Percentiles rank a stretch among this genome's conserved stretches.
These are phyloP conservation scores for Cyrtodaria siliqua DNA, from an alignment of 2,888 invertebrate genomes.

Conservation along the genomic window DNA sequence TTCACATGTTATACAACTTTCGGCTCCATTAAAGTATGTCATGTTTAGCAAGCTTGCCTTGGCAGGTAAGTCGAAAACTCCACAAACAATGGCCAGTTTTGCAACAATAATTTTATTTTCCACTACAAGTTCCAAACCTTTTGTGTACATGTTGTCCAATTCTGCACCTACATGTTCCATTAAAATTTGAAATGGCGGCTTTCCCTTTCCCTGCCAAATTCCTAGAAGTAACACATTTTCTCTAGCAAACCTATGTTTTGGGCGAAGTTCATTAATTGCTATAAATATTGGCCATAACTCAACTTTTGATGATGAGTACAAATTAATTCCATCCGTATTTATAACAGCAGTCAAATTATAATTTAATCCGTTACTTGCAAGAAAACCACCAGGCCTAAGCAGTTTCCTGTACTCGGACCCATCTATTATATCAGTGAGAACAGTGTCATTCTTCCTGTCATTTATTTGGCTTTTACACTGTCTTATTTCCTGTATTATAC, in stretches of 20 bases:
- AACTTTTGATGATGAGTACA: slow-evolving; percentile 26
- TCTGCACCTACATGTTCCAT: slow-evolving; percentile 18
- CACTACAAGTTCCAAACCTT: slow-evolving; percentile 39
- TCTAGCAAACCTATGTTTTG: slow-evolving; percentile 30
- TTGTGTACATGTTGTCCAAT: slow-evolving; percentile 18
- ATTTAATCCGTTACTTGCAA: not conserved
- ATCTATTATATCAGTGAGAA: slow-evolving; percentile 10
- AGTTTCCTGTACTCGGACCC: slow-evolving; percentile 12
- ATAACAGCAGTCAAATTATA: slow-evolving; percentile 35
- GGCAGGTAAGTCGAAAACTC: slow-evolving; percentile 57
- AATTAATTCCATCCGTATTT: slow-evolving; percentile 23
- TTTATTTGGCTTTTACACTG: slow-evolving; percentile 17
- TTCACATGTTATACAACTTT: slow-evolving; percentile 52
- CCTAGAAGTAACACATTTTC: slow-evolving; percentile 44
- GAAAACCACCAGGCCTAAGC: slow-evolving; percentile 1
- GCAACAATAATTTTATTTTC: slow-evolving; percentile 25
- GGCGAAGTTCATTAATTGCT: slow-evolving; percentile 35
- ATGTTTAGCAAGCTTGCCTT: slow-evolving; percentile 58
- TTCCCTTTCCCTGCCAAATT: slow-evolving; percentile 63
- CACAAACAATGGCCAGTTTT: slow-evolving; percentile 30
- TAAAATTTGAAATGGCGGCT: slow-evolving; percentile 43
- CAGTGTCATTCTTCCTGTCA: not conserved
- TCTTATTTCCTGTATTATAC: slow-evolving; percentile 11
- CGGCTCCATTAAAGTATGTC: slow-evolving; percentile 52
- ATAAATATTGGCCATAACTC: slow-evolving; percentile 35